A percentile compares a stretch with the other conserved stretches of the same genome.
Evolutionary conservation across 1,140 invertebrate genomes (phyloP).

Genomic region (Melipona quadrifasciata): DNA sequence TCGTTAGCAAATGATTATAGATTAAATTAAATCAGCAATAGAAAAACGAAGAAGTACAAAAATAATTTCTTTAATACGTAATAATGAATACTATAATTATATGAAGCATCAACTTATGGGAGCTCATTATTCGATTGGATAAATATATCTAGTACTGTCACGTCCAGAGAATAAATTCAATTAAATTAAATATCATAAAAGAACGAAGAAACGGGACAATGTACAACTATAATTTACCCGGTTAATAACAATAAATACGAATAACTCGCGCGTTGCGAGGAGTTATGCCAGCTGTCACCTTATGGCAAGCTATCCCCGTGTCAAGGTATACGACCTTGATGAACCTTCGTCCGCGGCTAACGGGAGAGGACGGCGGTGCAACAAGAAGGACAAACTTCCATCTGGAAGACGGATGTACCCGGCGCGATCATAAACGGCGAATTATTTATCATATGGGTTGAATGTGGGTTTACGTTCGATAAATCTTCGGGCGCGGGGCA

Average conservation of each 20-base stretch:
- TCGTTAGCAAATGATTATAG: too few species aligned
- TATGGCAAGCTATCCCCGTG: neutral
- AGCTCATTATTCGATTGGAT: neutral
- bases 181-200: too few species aligned
- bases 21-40: neutral
- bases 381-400: constrained; percentile 33
- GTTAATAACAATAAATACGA: neutral
- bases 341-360: constrained; percentile 38
- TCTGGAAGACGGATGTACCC: constrained; percentile 44
- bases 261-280: neutral
- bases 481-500: constrained; percentile 35
- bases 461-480: constrained; percentile 62
- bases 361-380: constrained; percentile 28
- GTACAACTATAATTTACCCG: neutral
- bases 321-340: constrained; percentile 32
- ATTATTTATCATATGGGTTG: constrained; percentile 63
- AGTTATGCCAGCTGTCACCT: neutral
- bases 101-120: neutral
- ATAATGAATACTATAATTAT: neutral
- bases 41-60: neutral
- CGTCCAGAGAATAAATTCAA: too few species aligned
- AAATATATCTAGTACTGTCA: too few species aligned
- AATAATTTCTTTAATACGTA: neutral
- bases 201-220: neutral
- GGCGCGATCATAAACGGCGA: constrained; percentile 44